Conservation (phyloP, 2,113 vertebrate genomes). For the Erinaceus europaeus region DNA sequence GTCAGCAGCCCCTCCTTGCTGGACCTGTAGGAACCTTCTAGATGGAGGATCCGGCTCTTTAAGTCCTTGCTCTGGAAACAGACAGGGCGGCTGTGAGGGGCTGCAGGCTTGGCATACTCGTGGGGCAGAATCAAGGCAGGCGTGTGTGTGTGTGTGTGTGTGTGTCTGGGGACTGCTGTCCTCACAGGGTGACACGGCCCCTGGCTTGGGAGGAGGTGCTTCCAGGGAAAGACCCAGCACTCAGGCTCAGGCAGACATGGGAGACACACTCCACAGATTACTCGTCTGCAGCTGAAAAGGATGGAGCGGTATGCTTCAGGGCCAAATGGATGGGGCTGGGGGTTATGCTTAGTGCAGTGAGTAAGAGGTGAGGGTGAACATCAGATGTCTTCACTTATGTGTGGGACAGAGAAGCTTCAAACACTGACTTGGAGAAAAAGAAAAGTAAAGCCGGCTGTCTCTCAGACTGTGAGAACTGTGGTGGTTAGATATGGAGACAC, state of each 20-base stretch:
- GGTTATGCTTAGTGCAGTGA: no score
- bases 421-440: no score
- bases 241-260: not conserved
- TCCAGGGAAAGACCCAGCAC: not conserved
- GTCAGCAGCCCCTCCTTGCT: conserved; percentile 92
- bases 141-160: fast-evolving
- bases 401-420: no score
- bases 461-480: no score
- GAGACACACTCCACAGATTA: no score
- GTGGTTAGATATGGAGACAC: no score
- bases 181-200: not conserved
- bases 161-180: not conserved
- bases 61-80: conserved; percentile 92
- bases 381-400: no score
- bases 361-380: no score
- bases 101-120: not conserved
- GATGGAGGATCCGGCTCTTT: conserved; percentile 90
- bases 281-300: no score
- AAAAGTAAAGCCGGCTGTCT: no score
- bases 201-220: not conserved
- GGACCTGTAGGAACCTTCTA: conserved; percentile 92
- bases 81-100: conserved; percentile 21
- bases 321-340: no score
- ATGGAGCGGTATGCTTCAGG: no score
- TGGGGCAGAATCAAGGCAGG: not conserved